Evolutionary conservation across 2,888 invertebrate genomes (phyloP), one percentile per base, ranked within the genome.

Genomic region (Heliconius erato): DNA sequence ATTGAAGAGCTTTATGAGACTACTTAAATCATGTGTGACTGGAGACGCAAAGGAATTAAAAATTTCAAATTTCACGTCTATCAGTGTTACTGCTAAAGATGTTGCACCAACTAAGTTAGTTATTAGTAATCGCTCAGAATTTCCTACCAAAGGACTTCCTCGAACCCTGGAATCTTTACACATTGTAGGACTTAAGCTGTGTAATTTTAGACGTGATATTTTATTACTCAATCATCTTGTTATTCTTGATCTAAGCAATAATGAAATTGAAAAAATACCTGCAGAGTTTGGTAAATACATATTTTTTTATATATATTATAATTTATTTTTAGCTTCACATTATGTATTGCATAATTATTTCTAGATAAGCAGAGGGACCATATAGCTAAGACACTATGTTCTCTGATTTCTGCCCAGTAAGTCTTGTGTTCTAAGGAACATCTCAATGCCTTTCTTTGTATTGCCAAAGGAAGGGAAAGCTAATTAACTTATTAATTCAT

Each of bases 131-230:
- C 94, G 97, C 72, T 96, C 97, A 23, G 97, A 98, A 35, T 98
- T 98, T 91, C 98, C 98, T 0, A 89, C 93, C 0, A 96, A 97
- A 91, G 98, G 98, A 14, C 97, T 98, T 79, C 98, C 98, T 16
- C 95, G 97, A 87, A 97, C 97, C 2, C 93, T 98, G 16, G 97
- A 97, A 90, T 93, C 94, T 9, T 93, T 98, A 16, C 92, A 96
- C 84, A 96, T 98, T 23, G 96, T 94, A 85, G 97, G 96, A 72
- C 95, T 98, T 28, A 94, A 96, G 77, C 90, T 97, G 82, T 97
- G 96, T 86, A 97, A 97, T 84, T 96, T 98, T 83, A 97, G 98
- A 86, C 95, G 97, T 86, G 97, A 98, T 85, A 97, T 98, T 85
- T 94, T 98, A 76, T 93, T 96, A 49, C 92, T 98, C 1, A 96